A percentile compares a stretch with the other conserved stretches of the same genome.
Conservation (phyloP, 2,888 invertebrate species). For the Torymus texanus region DNA sequence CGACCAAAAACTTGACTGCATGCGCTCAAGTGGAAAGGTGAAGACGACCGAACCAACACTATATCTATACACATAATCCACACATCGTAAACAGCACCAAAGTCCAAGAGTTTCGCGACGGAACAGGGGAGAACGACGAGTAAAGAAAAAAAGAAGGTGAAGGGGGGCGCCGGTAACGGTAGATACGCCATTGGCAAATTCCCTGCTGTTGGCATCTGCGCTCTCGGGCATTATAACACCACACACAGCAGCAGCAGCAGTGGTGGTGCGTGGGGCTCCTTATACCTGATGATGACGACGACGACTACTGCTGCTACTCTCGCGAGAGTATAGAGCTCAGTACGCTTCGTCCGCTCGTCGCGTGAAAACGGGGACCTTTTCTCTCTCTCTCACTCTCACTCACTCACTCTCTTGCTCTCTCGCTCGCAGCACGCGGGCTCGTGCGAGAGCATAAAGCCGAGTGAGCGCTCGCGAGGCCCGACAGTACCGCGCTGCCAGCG, state of each 20-base stretch:
- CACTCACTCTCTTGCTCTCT: neutral
- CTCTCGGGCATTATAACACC: too few relatives aligned
- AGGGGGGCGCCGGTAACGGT: slow-evolving; percentile 23
- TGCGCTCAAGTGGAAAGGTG: too few relatives aligned
- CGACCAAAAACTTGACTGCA: too few relatives aligned
- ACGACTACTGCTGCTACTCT: neutral
- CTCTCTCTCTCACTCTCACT: slow-evolving; percentile 8
- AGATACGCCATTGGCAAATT: slow-evolving; percentile 24
- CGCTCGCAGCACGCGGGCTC: neutral
- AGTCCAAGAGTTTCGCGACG: neutral
- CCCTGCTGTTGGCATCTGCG: neutral
- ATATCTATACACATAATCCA: too few relatives aligned
- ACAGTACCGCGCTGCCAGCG: slow-evolving; percentile 36
- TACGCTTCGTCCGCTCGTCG: too few relatives aligned
- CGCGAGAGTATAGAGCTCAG: neutral
- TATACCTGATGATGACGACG: too few relatives aligned
- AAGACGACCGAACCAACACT: too few relatives aligned
- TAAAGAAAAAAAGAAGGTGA: neutral
- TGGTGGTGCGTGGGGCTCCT: too few relatives aligned
- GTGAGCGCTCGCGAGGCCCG: slow-evolving; percentile 1
- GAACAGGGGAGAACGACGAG: neutral
- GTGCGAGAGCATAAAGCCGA: slow-evolving; percentile 10
- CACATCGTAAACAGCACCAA: neutral
- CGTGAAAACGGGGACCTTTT: neutral
- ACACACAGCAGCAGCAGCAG: too few relatives aligned